A percentile compares a stretch with the other conserved stretches of the same genome.
Conservation (phyloP, 2,797 vertebrate species). For the Cuculus canorus region DNA sequence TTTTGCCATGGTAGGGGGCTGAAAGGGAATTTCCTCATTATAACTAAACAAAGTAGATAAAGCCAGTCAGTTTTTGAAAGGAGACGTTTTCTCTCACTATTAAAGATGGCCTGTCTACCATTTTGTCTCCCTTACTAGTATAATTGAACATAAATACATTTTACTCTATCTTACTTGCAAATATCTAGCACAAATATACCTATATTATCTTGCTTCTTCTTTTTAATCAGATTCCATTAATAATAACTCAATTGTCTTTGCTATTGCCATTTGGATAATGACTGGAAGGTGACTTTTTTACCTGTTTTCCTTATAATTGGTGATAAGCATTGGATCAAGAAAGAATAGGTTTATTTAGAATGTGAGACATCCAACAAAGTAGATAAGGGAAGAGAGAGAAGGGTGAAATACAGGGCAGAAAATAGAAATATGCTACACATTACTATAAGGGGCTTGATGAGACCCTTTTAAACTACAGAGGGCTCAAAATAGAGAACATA, state of each 20-base stretch:
- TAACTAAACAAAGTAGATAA: too few relatives aligned
- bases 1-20: too few relatives aligned
- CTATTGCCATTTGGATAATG: background rate
- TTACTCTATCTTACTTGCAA: background rate
- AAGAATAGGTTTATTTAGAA: background rate
- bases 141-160: background rate
- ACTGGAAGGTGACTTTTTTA: background rate
- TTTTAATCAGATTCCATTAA: background rate
- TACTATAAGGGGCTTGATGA: background rate
- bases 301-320: background rate
- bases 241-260: background rate
- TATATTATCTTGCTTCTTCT: background rate
- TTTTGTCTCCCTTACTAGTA: too few relatives aligned
- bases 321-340: conserved; percentile 2
- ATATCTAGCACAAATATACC: background rate
- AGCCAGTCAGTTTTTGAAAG: background rate
- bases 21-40: too few relatives aligned
- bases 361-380: background rate
- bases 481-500: background rate
- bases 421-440: background rate
- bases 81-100: background rate
- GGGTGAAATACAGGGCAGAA: background rate
- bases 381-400: background rate
- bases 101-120: too few relatives aligned
- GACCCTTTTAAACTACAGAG: background rate